A percentile compares a stretch with the other conserved stretches of the same genome.
phyloP scores from a whole-genome alignment of 2,888 invertebrate species.

The Chirona hameri region DNA sequence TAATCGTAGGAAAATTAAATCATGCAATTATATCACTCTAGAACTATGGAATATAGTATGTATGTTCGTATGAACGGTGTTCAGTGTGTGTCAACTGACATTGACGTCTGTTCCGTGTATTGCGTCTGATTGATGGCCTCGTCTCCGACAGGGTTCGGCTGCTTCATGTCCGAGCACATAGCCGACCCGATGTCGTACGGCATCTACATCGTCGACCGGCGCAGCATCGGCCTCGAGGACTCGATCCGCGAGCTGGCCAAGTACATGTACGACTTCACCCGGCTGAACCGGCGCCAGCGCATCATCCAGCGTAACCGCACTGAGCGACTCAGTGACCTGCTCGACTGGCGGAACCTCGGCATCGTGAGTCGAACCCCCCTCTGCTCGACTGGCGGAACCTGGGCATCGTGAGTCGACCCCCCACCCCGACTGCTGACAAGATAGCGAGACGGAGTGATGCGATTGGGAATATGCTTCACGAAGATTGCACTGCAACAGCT shows the following conservation, averaged over 20 bases:
- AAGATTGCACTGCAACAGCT: no score
- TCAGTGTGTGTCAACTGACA: no score
- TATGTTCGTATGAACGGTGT: no score
- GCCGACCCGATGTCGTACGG: conserved; percentile 97
- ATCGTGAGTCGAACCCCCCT: conserved; percentile 63
- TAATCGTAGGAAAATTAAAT: no score
- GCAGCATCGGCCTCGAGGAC: conserved; percentile 83
- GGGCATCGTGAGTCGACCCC: no score
- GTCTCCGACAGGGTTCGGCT: conserved; percentile 73
- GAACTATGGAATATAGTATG: no score
- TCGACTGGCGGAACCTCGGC: conserved; percentile 97
- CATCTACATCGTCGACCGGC: conserved; percentile 94
- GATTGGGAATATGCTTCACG: no score
- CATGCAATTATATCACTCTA: no score
- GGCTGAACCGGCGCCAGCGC: conserved; percentile 84
- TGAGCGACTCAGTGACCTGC: conserved; percentile 89
- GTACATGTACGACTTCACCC: conserved; percentile 86
- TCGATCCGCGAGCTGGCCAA: conserved; percentile 85
- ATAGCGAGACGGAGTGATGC: no score
- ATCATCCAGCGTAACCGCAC: conserved; percentile 98
- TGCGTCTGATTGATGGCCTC: neutral
- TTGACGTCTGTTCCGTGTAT: no score
- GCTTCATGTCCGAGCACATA: conserved; percentile 97
- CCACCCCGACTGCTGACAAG: no score
- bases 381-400: conserved; percentile 92